These are phyloP conservation scores for Minunthozetes semirufus DNA, from an alignment of 2,888 invertebrate genomes.

Conservation along the genomic window DNA sequence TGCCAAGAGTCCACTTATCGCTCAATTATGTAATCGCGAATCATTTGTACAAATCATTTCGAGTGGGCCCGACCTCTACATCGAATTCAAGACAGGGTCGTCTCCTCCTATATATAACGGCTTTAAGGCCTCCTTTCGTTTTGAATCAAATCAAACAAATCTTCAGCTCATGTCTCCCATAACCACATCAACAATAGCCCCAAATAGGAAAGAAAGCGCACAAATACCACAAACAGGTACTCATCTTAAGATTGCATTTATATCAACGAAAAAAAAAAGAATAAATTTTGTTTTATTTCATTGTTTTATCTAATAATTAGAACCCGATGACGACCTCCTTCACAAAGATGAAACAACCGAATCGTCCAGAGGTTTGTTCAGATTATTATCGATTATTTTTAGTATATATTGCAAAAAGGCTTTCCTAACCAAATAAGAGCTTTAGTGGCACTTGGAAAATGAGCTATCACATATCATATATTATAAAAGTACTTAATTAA, in stretches of 20 bases:
- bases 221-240: constrained; percentile 24
- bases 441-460: too few relatives aligned
- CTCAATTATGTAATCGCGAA: constrained; percentile 72
- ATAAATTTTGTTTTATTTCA: too few relatives aligned
- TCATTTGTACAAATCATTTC: constrained; percentile 71
- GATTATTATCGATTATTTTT: too few relatives aligned
- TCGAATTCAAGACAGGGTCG: constrained; percentile 55
- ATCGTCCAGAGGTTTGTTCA: background rate
- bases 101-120: constrained; percentile 7
- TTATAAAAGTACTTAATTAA: too few relatives aligned
- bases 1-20: constrained; percentile 65
- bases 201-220: background rate
- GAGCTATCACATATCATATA: too few relatives aligned
- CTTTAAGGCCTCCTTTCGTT: constrained; percentile 17
- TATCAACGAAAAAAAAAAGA: background rate
- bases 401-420: too few relatives aligned
- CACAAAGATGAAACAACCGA: constrained; percentile 20
- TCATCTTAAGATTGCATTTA: background rate
- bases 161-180: background rate
- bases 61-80: constrained; percentile 69
- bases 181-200: background rate
- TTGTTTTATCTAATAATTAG: background rate
- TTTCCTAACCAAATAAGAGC: too few relatives aligned
- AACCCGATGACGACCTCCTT: constrained; percentile 5
- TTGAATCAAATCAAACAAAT: background rate